Conservation (phyloP, 2,888 invertebrate species). For the Actias luna region DNA sequence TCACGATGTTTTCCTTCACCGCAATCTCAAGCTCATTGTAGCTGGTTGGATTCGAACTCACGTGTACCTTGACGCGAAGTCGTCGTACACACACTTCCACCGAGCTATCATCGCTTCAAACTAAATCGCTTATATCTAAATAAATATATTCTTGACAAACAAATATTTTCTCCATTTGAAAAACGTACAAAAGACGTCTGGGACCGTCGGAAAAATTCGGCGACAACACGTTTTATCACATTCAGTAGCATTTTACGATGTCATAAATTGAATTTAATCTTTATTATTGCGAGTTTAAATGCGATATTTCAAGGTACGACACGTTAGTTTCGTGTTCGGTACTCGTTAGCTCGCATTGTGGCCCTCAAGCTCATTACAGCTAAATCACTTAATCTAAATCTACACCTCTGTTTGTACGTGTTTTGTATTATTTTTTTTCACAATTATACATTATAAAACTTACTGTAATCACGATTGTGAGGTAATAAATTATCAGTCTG, state of each 20-base stretch:
- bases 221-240: conserved; percentile 9
- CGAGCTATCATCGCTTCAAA: too few relatives aligned
- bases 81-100: too few relatives aligned
- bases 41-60: too few relatives aligned
- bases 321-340: neutral
- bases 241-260: conserved; percentile 7
- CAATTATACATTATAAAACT: too few relatives aligned
- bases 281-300: neutral
- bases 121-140: too few relatives aligned
- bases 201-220: neutral
- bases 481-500: too few relatives aligned
- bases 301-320: neutral
- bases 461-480: too few relatives aligned
- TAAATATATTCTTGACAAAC: too few relatives aligned
- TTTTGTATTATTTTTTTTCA: too few relatives aligned
- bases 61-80: too few relatives aligned
- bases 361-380: neutral
- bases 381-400: neutral
- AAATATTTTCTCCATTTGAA: neutral
- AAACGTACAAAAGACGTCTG: neutral
- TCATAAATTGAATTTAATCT: neutral
- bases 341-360: neutral
- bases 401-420: neutral
- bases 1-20: too few relatives aligned
- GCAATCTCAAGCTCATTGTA: too few relatives aligned